Evolutionary conservation across 1,140 invertebrate genomes (phyloP).

Genomic region (Drosophila yakuba): DNA sequence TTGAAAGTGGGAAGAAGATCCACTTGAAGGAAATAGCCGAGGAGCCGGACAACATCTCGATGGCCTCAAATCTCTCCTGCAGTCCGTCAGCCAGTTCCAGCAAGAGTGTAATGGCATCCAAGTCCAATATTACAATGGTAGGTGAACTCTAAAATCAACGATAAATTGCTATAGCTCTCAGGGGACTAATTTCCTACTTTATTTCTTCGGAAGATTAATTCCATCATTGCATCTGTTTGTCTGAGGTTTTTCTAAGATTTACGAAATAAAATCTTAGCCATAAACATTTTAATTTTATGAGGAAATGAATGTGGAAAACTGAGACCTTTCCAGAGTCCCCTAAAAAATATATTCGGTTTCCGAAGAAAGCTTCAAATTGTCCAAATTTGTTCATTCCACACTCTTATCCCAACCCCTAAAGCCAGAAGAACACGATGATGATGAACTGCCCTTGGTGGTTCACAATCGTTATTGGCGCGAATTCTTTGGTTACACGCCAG

Average conservation of each 20-base stretch:
- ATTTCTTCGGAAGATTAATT: neutral
- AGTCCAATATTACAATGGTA: constrained; percentile 38
- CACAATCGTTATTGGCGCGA: constrained; percentile 71
- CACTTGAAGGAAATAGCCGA: constrained; percentile 2
- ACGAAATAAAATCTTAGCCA: neutral
- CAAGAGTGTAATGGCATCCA: constrained; percentile 14
- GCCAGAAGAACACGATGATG: constrained; percentile 21
- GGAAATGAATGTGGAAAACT: neutral
- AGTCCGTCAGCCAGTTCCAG: constrained; percentile 23
- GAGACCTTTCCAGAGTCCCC: too few species aligned
- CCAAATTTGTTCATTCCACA: neutral
- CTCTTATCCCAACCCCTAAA: neutral
- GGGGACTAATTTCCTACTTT: too few species aligned
- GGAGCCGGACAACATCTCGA: constrained; percentile 8
- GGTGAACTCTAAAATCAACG: neutral
- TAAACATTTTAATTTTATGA: too few species aligned
- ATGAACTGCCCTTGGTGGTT: constrained; percentile 36
- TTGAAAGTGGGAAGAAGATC: neutral
- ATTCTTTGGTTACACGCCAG: constrained; percentile 81
- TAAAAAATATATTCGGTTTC: neutral
- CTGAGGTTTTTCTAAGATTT: neutral
- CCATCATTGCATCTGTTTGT: neutral
- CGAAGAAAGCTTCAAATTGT: neutral
- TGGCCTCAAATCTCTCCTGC: constrained; percentile 9
- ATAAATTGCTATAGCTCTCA: neutral